Evolutionary conservation across 2,797 vertebrate genomes (phyloP), one percentile per base, ranked within the genome.

Genomic region (Dendrocincla tyrannina): DNA sequence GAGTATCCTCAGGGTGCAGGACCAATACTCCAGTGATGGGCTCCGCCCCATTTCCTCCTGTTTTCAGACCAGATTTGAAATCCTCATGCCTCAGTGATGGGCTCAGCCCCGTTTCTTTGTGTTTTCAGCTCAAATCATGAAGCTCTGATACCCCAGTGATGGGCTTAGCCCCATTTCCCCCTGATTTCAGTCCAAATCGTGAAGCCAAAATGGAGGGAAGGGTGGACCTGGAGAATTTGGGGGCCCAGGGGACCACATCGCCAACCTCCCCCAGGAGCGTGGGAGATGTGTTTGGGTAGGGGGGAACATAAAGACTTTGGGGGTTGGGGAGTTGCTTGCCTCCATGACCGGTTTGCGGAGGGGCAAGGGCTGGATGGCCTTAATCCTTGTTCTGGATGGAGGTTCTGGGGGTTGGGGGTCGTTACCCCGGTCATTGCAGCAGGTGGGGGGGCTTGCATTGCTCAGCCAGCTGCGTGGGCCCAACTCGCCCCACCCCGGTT

Each of bases 11-110:
- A 25, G 39, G 41, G 44, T 0, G 0, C 37, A 28, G 56, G 17
- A 18, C 20, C 28, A 41, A 28, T 16, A 3, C 32, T 30, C 15
- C 11, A 17, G 32, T 27, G 23, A 10, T 27, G 76, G 41, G 22
- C 28, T 49, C 24, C 30, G 28, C 16, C n/a, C 41, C 16, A 5
- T 39, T 60, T 46, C 25, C 17, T 8, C n/a, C 2, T 2, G 1
- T 6, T 72, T 72, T n/a, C 28, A 59, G 4, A 25, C 47, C 42
- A n/a, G 17, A 72, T 33, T 24, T 17, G 1, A 27, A 27, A 0
- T 4, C 13, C 6, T 18, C 7, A 10, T 20, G 3, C 8, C 50
- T 9, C 5, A 13, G 5, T 12, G 5, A 3, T 19, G 80, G 33
- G 8, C 13, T 49, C 49, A 64, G 27, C 11, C 41, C 49, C 15